phyloP scores from a whole-genome alignment of 2,797 vertebrate genomes.

The Thaleichthys pacificus region DNA sequence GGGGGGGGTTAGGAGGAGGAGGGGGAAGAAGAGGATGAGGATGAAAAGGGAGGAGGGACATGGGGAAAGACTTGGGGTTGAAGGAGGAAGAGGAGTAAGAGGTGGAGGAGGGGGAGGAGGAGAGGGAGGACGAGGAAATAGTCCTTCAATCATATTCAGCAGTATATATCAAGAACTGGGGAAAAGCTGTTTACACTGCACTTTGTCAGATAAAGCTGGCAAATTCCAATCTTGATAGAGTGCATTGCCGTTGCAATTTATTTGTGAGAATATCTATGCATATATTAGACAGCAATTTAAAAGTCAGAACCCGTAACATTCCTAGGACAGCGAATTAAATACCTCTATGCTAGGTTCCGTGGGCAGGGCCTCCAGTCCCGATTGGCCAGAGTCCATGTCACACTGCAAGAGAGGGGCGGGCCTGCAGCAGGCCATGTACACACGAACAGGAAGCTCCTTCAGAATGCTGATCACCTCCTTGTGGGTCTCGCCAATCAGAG shows the following conservation, averaged over 20 bases:
- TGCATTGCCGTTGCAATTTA: constrained; percentile 17
- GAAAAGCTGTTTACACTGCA: constrained; percentile 36
- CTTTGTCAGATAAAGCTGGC: constrained; percentile 21
- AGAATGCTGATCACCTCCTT: constrained; percentile 93
- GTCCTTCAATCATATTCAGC: constrained; percentile 28
- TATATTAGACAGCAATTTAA: too few relatives aligned
- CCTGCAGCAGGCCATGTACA: constrained; percentile 91
- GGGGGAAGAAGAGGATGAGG: background rate
- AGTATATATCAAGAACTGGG: constrained; percentile 18
- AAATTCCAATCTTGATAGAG: background rate
- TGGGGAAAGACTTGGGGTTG: too few relatives aligned
- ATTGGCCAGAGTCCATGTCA: constrained; percentile 64
- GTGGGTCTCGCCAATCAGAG: constrained; percentile 92
- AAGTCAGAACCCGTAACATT: too few relatives aligned
- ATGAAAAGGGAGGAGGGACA: constrained; percentile 16
- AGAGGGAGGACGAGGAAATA: constrained; percentile 26
- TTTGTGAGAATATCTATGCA: too few relatives aligned
- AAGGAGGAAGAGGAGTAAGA: constrained; percentile 17
- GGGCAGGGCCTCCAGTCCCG: constrained; percentile 63
- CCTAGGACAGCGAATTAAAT: constrained; percentile 8
- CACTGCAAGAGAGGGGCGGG: constrained; percentile 67
- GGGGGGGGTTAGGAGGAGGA: too few relatives aligned
- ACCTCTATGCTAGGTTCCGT: constrained; percentile 78
- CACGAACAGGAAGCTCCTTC: constrained; percentile 89
- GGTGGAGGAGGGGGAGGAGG: constrained; percentile 9